phyloP scores from a whole-genome alignment of 2,888 invertebrate species.

The Penaeus monodon region DNA sequence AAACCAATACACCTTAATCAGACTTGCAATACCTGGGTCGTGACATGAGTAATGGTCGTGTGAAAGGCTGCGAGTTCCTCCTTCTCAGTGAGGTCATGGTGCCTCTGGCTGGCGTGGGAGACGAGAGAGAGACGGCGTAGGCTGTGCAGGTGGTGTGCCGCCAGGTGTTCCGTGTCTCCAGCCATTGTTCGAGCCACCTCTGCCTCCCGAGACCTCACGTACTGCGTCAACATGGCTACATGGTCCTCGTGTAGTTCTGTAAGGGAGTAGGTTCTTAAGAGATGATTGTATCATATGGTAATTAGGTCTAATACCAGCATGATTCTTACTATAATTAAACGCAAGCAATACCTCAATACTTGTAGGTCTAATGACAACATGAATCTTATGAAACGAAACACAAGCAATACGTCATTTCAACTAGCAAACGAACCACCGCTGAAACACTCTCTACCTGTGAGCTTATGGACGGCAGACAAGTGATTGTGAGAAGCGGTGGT shows the following conservation, averaged over 20 bases:
- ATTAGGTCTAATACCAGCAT: too few species aligned
- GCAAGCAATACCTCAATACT: too few species aligned
- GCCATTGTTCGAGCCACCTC: conserved; percentile 2
- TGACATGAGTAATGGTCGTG: conserved; percentile 55
- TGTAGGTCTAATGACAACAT: too few species aligned
- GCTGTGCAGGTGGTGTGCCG: conserved; percentile 38
- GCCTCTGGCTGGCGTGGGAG: conserved; percentile 11
- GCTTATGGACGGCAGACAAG: conserved; percentile 44
- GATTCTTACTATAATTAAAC: too few species aligned
- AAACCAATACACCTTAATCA: too few species aligned
- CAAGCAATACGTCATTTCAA: too few species aligned
- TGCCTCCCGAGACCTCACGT: conserved; percentile 47
- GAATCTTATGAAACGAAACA: too few species aligned
- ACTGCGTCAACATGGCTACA: conserved; percentile 39
- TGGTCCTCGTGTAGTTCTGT: conserved; percentile 61
- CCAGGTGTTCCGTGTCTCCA: conserved; percentile 10
- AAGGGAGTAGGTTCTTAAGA: not conserved
- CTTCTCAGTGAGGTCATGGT: conserved; percentile 44
- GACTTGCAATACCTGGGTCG: conserved; percentile 26
- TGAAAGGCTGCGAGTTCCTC: conserved; percentile 55
- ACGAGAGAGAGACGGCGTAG: conserved; percentile 45
- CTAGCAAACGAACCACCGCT: too few species aligned
- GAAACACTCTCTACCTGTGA: conserved; percentile 36
- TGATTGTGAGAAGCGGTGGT: conserved; percentile 53
- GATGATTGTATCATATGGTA: too few species aligned